Evolutionary conservation across 2,888 invertebrate genomes (phyloP).

Genomic region (Lasioglossum vierecki): DNA sequence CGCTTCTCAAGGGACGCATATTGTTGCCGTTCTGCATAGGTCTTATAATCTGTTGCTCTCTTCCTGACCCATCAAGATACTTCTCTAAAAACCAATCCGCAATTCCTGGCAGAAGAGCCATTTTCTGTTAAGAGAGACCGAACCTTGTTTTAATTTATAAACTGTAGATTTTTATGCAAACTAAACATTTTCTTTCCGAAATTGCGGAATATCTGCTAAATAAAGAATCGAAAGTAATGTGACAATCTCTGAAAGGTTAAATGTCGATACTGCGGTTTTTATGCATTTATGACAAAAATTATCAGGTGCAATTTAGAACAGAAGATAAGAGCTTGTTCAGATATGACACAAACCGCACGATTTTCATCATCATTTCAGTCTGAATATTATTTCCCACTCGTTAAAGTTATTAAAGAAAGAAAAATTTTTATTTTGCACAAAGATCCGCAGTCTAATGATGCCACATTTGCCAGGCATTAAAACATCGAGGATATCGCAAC

Average conservation of each 20-base stretch:
- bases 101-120: not conserved
- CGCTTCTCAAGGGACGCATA: not conserved
- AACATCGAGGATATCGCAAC: not conserved
- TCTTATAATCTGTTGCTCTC: not conserved
- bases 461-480: not conserved
- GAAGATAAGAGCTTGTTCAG: not conserved
- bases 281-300: too few relatives aligned
- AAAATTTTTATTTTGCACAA: not conserved
- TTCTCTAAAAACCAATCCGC: not conserved
- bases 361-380: not conserved
- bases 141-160: too few relatives aligned
- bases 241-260: not conserved
- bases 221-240: too few relatives aligned
- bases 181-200: too few relatives aligned
- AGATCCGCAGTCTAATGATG: too few relatives aligned
- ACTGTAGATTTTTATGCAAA: too few relatives aligned
- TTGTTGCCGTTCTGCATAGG: slow-evolving; percentile 2
- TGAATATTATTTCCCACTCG: not conserved
- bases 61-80: not conserved
- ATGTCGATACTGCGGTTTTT: not conserved
- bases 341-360: too few relatives aligned
- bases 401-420: not conserved
- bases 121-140: not conserved
- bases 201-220: too few relatives aligned
- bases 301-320: not conserved